Evolutionary conservation across 2,797 vertebrate genomes (phyloP).

Genomic region (Dromococcyx pavoninus): DNA sequence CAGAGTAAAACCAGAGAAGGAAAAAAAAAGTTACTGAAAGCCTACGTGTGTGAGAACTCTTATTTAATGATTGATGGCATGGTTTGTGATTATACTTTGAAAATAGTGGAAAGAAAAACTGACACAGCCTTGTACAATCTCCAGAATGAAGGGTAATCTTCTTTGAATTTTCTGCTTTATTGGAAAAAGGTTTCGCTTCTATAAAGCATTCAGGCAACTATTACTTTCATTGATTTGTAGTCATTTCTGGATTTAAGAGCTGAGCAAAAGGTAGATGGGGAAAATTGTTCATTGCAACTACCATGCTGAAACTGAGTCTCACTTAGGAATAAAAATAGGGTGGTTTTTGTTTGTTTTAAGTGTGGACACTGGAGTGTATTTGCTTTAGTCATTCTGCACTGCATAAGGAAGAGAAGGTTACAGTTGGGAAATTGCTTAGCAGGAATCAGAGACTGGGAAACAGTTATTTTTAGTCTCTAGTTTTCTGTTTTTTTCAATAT

Average conservation of each 20-base stretch:
- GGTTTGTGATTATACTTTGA: background rate
- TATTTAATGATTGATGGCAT: background rate
- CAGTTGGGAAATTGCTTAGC: background rate
- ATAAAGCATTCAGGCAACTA: background rate
- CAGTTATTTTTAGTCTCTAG: constrained; percentile 33
- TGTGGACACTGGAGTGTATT: background rate
- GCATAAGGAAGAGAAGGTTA: background rate
- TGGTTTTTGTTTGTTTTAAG: accelerated
- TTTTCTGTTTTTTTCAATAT: constrained; percentile 6
- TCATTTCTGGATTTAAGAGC: background rate
- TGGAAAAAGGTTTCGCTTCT: background rate
- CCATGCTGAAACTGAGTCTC: background rate
- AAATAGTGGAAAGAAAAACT: background rate
- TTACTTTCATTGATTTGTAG: background rate
- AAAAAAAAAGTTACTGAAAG: background rate
- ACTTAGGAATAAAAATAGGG: background rate
- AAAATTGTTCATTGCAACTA: background rate
- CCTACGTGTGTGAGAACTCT: background rate
- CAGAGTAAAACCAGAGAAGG: background rate
- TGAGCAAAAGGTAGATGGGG: background rate
- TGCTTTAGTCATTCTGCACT: background rate
- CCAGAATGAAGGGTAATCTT: background rate
- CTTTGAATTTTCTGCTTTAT: background rate
- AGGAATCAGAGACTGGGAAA: background rate
- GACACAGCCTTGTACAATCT: background rate